phyloP scores from a whole-genome alignment of 1,140 invertebrate species.

The Rhopalosiphum maidis region DNA sequence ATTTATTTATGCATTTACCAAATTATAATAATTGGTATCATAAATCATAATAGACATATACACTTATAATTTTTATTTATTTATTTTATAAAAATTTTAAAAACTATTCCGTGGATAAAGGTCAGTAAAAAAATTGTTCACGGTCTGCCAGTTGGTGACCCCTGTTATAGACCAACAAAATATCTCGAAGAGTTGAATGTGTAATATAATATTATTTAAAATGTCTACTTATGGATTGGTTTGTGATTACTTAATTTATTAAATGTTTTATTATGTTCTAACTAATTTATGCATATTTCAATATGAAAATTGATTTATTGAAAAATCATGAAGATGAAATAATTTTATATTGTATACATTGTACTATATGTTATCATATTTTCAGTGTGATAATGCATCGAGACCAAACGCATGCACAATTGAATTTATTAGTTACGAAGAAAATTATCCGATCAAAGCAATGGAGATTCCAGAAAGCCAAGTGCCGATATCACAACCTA shows the following conservation, averaged over 20 bases:
- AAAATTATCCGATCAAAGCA: neutral
- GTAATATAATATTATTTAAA: neutral
- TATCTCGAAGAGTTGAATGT: neutral
- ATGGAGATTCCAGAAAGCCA: neutral
- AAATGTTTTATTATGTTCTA: neutral
- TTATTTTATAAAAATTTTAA: no score
- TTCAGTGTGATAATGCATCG: slow-evolving; percentile 13
- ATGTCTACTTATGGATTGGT: neutral
- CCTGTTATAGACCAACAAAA: neutral
- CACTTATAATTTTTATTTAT: no score
- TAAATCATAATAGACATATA: no score
- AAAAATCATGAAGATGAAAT: neutral
- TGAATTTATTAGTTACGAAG: slow-evolving; percentile 42
- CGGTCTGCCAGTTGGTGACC: no score
- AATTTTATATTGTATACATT: neutral
- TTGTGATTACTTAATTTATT: neutral
- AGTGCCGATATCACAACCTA: neutral
- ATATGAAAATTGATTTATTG: neutral
- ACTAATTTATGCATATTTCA: neutral
- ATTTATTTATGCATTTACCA: no score
- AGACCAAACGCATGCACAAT: neutral
- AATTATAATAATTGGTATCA: no score
- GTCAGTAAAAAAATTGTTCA: no score
- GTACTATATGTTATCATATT: neutral
- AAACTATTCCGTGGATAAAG: no score